Percentiles rank a stretch among this genome's conserved stretches.
Evolutionary conservation across 2,113 vertebrate genomes (phyloP).

Genomic region (Butastur rufipennis): DNA sequence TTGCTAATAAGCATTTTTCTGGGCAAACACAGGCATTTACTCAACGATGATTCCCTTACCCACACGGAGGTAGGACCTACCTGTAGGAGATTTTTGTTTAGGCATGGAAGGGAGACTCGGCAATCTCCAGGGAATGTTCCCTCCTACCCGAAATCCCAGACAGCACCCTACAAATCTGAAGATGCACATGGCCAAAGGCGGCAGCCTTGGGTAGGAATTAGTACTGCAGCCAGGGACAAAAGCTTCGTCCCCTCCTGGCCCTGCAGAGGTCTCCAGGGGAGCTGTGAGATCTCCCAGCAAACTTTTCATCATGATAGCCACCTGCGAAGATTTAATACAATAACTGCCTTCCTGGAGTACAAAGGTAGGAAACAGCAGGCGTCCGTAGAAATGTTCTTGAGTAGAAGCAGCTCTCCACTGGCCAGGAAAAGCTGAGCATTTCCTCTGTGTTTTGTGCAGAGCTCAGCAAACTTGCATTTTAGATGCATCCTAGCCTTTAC

Average conservation of each 20-base stretch:
- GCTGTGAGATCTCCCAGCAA: not conserved
- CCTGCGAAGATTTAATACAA: not conserved
- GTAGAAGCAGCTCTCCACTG: not conserved
- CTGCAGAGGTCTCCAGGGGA: not conserved
- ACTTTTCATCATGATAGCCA: not conserved
- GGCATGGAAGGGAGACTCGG: not conserved
- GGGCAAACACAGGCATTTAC: not conserved
- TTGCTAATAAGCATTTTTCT: not conserved
- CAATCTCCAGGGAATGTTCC: accelerated
- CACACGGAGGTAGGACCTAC: not conserved
- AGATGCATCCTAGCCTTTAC: not conserved
- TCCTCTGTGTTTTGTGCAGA: not conserved
- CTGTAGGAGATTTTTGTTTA: not conserved
- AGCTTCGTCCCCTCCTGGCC: not conserved
- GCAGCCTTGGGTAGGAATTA: not conserved
- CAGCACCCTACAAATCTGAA: not conserved
- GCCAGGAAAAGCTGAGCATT: not conserved
- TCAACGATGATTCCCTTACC: not conserved
- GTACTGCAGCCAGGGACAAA: not conserved
- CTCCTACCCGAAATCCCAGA: not conserved
- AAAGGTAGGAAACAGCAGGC: not conserved
- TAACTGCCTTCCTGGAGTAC: not conserved
- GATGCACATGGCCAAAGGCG: not conserved
- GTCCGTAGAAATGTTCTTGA: not conserved
- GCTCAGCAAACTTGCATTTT: not conserved